Percentiles rank a stretch among this genome's conserved stretches.
Conservation (phyloP, 2,888 invertebrate species). For the Keiferia lycopersicella region DNA sequence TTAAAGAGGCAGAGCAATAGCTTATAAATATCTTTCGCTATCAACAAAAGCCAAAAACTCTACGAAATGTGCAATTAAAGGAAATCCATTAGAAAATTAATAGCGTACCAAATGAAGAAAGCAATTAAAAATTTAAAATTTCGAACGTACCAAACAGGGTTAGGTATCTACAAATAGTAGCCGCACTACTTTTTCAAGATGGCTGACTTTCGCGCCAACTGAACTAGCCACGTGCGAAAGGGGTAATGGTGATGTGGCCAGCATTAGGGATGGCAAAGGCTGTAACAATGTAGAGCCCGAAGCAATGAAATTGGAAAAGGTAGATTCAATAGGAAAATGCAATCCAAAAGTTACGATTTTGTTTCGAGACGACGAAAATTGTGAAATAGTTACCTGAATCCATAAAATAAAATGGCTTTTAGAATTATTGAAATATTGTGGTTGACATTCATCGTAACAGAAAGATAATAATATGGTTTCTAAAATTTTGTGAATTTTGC, state of each 20-base stretch:
- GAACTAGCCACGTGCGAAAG: slow-evolving; percentile 57
- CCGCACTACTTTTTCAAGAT: slow-evolving; percentile 63
- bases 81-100: slow-evolving; percentile 23
- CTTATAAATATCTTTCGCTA: neutral
- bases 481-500: too few relatives aligned
- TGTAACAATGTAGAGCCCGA: neutral
- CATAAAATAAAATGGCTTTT: too few relatives aligned
- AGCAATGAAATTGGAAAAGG: neutral
- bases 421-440: too few relatives aligned
- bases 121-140: slow-evolving; percentile 25
- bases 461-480: too few relatives aligned
- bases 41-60: neutral
- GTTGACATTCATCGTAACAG: too few relatives aligned
- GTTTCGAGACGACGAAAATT: too few relatives aligned
- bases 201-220: slow-evolving; percentile 59
- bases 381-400: too few relatives aligned
- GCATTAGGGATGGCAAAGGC: slow-evolving; percentile 42
- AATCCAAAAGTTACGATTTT: neutral
- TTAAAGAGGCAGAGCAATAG: too few relatives aligned
- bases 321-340: neutral
- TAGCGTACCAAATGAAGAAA: neutral
- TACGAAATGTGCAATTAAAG: slow-evolving; percentile 7
- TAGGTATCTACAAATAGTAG: slow-evolving; percentile 29
- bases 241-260: slow-evolving; percentile 48
- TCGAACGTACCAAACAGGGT: slow-evolving; percentile 33